Evolutionary conservation across 2,888 invertebrate species (phyloP), one percentile per base, ranked within the genome.

Genomic region (Eutolmus rufibarbis): DNA sequence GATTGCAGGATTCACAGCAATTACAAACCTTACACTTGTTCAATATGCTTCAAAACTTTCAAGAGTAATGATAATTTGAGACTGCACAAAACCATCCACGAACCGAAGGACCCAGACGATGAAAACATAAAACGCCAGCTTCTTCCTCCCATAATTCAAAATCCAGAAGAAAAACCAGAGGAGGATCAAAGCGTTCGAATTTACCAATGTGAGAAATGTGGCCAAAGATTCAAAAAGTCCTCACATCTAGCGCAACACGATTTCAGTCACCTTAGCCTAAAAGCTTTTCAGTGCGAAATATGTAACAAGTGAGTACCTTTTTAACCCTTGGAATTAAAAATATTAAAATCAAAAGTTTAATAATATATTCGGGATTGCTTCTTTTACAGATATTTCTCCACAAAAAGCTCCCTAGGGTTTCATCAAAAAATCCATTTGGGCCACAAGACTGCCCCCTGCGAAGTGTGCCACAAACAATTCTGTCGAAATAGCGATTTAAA

Each of bases 211-310:
- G 88, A 84, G 16, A 87, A 89, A 4, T 90, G 90, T 57, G 89
- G 89, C 0, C 51, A 90, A n/a, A 86, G 88, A 86, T 85, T 90
- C 57, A 87, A 88, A 46, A 88, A 89, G 31, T 19, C 81, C 7
- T 87, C 88, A 0, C 87, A 90, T 43, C 74, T 90, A 5, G 86
- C 84, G 14, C 89, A 90, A n/a, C 90, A 90, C 76, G 89, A 90
- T 74, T 86, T 86, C 1, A 88, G 87, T 7, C 87, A 90, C 88
- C 88, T 85, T 1, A 89, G 88, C 5, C 77, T 86, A n/a, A 90
- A 90, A 87, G 87, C 87, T 1, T 89, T 88, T 87, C 88, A 89
- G 84, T 91, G 91, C 78, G 16, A n/a, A 5, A 88, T 89, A 40
- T 91, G 91, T 74, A 82, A 88, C 9, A 89, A 89, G 90, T 90